These are phyloP conservation scores for Theonella swinhoei DNA, from an alignment of 37 sponge, comb jelly and placozoan species.

Conservation along the genomic window DNA sequence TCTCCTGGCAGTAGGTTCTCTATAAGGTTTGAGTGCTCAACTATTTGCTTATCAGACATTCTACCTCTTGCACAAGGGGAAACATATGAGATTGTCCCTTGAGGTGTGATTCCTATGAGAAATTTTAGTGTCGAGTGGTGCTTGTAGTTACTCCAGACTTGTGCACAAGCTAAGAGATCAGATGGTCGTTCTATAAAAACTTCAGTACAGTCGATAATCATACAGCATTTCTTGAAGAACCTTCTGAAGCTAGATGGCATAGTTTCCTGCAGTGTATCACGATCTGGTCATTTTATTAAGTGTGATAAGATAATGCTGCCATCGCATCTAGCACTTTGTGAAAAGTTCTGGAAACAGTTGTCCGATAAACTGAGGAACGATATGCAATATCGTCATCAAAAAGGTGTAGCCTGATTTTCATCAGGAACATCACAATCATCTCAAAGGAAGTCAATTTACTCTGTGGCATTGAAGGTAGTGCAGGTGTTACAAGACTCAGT, in stretches of 20 bases:
- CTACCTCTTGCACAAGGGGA: conserved; percentile 47
- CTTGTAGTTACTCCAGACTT: conserved; percentile 62
- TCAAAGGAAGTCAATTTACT: not conserved
- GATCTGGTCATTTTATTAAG: conserved; percentile 27
- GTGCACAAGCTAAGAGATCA: conserved; percentile 38
- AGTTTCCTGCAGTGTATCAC: conserved; percentile 11
- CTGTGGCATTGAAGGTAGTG: not conserved
- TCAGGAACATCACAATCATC: not conserved
- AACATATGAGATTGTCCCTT: conserved; percentile 56
- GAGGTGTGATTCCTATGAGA: conserved; percentile 53
- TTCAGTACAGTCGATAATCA: conserved; percentile 62
- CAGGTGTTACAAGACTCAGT: not conserved
- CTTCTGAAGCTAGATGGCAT: conserved; percentile 18
- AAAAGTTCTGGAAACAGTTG: conserved; percentile 28
- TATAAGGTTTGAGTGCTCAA: conserved; percentile 23
- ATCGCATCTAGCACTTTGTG: not conserved
- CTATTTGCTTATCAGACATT: conserved; percentile 54
- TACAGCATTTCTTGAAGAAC: conserved; percentile 4
- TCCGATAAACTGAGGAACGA: conserved; percentile 6
- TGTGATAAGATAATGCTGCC: not conserved
- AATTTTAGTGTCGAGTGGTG: conserved; percentile 52
- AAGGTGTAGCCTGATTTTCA: conserved; percentile 21
- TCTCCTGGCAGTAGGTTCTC: conserved; percentile 45
- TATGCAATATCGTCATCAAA: conserved; percentile 28
- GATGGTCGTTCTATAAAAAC: conserved; percentile 49